A percentile compares a stretch with the other conserved stretches of the same genome.
Conservation (phyloP, 2,113 vertebrate genomes). For the Podarcis cretensis region DNA sequence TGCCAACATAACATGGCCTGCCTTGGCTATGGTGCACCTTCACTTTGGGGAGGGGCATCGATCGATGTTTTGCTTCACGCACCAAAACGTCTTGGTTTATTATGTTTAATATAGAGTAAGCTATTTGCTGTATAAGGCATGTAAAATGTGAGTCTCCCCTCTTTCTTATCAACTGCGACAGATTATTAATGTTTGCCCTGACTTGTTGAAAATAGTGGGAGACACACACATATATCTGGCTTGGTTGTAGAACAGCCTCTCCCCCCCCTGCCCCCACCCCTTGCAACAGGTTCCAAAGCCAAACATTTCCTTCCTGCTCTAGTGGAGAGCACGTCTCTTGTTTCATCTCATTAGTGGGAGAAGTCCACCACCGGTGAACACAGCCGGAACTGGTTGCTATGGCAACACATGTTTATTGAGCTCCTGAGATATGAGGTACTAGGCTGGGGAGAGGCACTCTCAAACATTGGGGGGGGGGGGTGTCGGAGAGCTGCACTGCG, state of each 20-base stretch:
- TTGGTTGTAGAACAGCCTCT: background rate
- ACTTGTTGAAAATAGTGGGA: background rate
- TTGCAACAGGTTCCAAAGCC: constrained; percentile 52
- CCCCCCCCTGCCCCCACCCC: rapidly evolving
- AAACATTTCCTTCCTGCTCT: constrained; percentile 73
- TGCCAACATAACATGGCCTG: background rate
- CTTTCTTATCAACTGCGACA: background rate
- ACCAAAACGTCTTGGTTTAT: background rate
- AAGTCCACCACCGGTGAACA: constrained; percentile 47
- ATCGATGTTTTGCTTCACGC: background rate
- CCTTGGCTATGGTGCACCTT: background rate
- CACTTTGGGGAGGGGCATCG: background rate
- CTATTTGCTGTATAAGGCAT: background rate
- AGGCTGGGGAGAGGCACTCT: constrained; percentile 34
- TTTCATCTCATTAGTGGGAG: constrained; percentile 67
- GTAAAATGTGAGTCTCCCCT: background rate
- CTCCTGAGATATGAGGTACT: constrained; percentile 59
- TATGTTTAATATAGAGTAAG: background rate
- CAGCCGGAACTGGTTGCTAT: constrained; percentile 63
- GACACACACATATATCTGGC: background rate
- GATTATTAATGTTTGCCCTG: background rate
- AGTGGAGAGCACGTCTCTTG: constrained; percentile 52
- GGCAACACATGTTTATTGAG: constrained; percentile 74
- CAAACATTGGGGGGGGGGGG: background rate
- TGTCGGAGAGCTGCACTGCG: background rate